A percentile compares a stretch with the other conserved stretches of the same genome.
Conservation (phyloP, 2,888 invertebrate genomes). For the Myopa testacea region DNA sequence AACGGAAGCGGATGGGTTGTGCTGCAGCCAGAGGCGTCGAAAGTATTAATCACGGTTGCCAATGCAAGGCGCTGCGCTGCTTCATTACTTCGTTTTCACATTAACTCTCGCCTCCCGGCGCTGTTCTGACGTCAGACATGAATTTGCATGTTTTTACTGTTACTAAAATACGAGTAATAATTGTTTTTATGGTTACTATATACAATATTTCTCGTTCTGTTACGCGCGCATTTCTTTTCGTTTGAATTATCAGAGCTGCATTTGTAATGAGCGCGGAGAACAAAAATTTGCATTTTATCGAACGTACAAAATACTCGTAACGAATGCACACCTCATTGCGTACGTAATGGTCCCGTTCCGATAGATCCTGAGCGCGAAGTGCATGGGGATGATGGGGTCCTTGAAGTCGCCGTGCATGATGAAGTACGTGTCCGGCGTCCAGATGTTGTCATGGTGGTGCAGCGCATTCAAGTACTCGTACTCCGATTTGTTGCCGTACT, state of each 20-base stretch:
- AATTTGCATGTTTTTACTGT: neutral
- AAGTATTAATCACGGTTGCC: neutral
- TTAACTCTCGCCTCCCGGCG: neutral
- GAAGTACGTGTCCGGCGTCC: constrained; percentile 95
- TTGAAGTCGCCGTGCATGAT: constrained; percentile 97
- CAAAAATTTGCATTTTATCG: neutral
- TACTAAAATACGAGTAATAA: neutral
- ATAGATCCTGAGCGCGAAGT: constrained; percentile 91
- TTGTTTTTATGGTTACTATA: too few relatives aligned
- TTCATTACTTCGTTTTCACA: neutral
- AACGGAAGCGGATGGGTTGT: neutral
- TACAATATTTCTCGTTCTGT: neutral
- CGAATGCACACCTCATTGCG: constrained; percentile 80
- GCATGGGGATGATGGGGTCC: constrained; percentile 92
- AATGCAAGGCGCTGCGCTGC: neutral
- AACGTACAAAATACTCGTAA: neutral
- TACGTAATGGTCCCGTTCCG: constrained; percentile 94
- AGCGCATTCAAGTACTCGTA: constrained; percentile 92
- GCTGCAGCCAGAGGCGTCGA: neutral
- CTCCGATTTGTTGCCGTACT: constrained; percentile 88
- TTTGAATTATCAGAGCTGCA: neutral
- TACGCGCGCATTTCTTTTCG: neutral
- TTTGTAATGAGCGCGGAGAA: neutral
- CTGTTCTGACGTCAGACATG: neutral
- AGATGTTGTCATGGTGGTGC: constrained; percentile 91